A percentile compares a stretch with the other conserved stretches of the same genome.
Conservation (phyloP, 2,113 vertebrate species). For the Lampris incognitus region DNA sequence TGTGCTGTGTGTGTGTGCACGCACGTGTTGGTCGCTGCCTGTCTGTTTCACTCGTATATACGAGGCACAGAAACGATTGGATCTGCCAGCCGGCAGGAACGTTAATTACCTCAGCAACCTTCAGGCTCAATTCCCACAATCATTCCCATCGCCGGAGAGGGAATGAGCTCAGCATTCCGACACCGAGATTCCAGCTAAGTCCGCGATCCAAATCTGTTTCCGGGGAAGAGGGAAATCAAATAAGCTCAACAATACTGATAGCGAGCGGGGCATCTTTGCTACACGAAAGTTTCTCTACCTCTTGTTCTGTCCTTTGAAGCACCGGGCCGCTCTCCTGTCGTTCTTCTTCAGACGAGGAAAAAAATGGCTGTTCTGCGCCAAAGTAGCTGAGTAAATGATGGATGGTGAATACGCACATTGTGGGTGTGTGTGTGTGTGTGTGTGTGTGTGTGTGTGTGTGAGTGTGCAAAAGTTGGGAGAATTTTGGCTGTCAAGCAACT, state of each 20-base stretch:
- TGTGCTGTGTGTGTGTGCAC: neutral
- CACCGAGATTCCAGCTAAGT: conserved; percentile 28
- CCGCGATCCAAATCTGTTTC: conserved; percentile 50
- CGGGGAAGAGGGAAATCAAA: conserved; percentile 35
- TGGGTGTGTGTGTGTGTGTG: neutral
- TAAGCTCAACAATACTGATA: conserved; percentile 45
- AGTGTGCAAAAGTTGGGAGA: neutral
- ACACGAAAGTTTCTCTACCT: neutral
- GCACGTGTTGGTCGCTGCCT: conserved; percentile 2
- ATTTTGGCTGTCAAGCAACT: conserved; percentile 18
- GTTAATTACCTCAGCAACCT: conserved; percentile 77
- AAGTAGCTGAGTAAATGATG: conserved; percentile 14
- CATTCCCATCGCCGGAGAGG: conserved; percentile 54
- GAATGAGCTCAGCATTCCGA: conserved; percentile 57
- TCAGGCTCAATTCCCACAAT: conserved; percentile 68
- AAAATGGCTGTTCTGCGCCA: neutral
- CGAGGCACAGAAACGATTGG: conserved; percentile 63
- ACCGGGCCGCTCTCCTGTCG: neutral
- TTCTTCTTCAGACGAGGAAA: neutral
- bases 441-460: neutral
- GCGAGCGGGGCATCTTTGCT: neutral
- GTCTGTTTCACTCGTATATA: conserved; percentile 26
- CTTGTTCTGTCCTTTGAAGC: conserved; percentile 1
- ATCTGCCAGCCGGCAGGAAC: conserved; percentile 69
- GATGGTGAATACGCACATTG: conserved; percentile 1